Conservation (phyloP, 2,113 vertebrate genomes). For the Rhizomys pruinosus region DNA sequence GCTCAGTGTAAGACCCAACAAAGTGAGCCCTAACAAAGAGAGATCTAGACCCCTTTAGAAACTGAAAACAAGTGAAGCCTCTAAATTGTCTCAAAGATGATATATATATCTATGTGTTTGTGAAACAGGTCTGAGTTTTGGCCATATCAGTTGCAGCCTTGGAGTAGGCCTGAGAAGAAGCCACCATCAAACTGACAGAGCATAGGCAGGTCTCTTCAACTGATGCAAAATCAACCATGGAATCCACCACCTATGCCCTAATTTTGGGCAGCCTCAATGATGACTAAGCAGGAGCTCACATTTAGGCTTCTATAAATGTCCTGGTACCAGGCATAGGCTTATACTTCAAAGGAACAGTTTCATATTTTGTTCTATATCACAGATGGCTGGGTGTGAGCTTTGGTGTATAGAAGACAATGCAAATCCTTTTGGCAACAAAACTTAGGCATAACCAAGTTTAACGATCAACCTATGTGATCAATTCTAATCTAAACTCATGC, state of each 20-base stretch:
- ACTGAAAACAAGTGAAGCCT: neutral
- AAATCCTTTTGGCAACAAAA: neutral
- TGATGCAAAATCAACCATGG: neutral
- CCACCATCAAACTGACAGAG: neutral
- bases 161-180: neutral
- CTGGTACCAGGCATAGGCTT: neutral
- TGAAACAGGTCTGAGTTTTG: neutral
- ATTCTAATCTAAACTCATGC: neutral
- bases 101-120: neutral
- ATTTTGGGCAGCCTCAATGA: neutral
- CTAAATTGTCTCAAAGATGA: neutral
- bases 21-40: neutral
- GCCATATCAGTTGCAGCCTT: neutral
- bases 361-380: neutral
- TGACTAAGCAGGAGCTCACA: neutral
- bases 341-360: neutral
- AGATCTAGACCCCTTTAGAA: neutral
- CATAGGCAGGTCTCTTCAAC: no score
- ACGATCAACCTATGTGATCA: neutral
- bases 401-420: neutral
- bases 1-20: neutral
- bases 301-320: neutral
- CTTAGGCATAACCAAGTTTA: neutral
- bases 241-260: neutral
- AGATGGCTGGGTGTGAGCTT: neutral